Base-by-base conservation (phyloP, 2,797 vertebrate species). In the Eremophila alpestris region DNA sequence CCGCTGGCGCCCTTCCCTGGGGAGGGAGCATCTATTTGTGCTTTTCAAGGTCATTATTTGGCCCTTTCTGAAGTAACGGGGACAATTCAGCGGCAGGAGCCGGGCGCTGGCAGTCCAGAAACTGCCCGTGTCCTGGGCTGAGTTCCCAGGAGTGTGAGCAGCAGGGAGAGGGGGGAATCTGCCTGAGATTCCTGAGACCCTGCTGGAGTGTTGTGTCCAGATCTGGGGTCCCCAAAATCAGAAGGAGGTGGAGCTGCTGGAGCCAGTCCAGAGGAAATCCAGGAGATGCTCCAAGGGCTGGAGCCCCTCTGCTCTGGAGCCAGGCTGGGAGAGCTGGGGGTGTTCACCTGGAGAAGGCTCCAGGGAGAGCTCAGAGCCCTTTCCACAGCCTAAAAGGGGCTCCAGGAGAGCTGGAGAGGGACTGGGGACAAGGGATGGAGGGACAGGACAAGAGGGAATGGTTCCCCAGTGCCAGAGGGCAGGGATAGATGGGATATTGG, bases 401-500 rank as follows among this genome's bases (percentile, higher is more conserved):
- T 69, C 36, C 63, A 68, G 16, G 14, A 69, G 63, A 62, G 27
- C 41, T 75, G 55, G 21, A 68, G 55, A 55, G 32, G 41, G 32
- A 24, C 36, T 55, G 0, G 3, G 48, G 27, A 24, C 18, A 38
- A n/a, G 32, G 48, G 2, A 1, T 40, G 16, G 38, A 30, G 11
- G 0, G 62, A 27, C 22, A 68, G 62, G 18, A 82, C 6, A 8
- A 6, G 4, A 7, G 10, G 11, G 22, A 55, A 75, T 68, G 55
- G 16, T 26, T 77, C 34, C 10, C 18, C 38, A 26, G 0, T 52
- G 18, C 17, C 48, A 60, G 10, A 54, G 26, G 24, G 2, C 60
- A 34, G n/a, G n/a, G 3, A 0, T 4, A 0, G 30, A 7, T 46
- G 15, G 34, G 22, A 23, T 3, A 41, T 14, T 41, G 22, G 2